These are phyloP conservation scores for Cephonodes hylas DNA, from an alignment of 2,888 invertebrate species.

Conservation along the genomic window DNA sequence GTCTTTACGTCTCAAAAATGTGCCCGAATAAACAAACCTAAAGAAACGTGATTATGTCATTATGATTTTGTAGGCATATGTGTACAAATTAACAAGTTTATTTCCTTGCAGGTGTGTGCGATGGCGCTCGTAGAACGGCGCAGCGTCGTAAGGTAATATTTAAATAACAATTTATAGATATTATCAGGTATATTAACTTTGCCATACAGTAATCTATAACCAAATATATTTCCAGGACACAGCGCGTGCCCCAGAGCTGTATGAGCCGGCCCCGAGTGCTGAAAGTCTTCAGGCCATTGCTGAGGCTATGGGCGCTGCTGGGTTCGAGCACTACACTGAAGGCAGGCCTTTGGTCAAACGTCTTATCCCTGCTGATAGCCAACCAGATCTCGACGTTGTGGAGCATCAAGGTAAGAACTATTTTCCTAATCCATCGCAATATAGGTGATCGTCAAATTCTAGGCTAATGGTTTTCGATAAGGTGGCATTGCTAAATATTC, in stretches of 20 bases:
- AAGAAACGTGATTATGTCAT: too few species aligned
- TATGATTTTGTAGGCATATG: too few species aligned
- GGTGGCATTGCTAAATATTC: too few species aligned
- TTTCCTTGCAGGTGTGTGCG: conserved; percentile 47
- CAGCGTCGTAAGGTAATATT: conserved; percentile 49
- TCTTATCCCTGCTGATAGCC: conserved; percentile 64
- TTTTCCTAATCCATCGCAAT: too few species aligned
- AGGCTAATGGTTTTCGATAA: too few species aligned
- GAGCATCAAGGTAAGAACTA: conserved; percentile 79
- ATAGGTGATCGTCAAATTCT: too few species aligned
- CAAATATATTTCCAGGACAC: conserved; percentile 42
- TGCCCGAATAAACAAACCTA: too few species aligned
- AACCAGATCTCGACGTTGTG: conserved; percentile 69
- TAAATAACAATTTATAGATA: too few species aligned
- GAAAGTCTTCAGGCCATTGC: conserved; percentile 73
- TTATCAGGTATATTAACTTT: background rate
- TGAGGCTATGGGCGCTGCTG: conserved; percentile 77
- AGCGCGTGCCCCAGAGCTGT: conserved; percentile 43
- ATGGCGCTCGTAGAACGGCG: conserved; percentile 45
- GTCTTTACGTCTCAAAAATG: too few species aligned
- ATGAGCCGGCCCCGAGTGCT: conserved; percentile 62
- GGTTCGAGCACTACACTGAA: conserved; percentile 73
- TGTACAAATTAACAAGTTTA: conserved; percentile 8
- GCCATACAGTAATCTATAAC: background rate
- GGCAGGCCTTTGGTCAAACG: conserved; percentile 70